phyloP scores from a whole-genome alignment of 2,113 vertebrate genomes.

The Murina feae region DNA sequence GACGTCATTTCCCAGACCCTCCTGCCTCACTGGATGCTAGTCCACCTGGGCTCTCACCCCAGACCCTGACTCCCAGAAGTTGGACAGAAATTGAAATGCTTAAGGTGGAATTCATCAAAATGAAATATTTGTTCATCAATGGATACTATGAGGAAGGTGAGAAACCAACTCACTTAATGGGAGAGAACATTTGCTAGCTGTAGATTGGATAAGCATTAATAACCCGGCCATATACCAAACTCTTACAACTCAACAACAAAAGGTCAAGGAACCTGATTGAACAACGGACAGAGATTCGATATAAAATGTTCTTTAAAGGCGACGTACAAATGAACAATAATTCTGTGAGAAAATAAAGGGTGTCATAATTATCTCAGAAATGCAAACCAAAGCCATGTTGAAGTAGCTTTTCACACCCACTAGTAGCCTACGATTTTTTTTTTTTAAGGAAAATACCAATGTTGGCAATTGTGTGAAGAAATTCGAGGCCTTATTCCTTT shows the following conservation, averaged over 20 bases:
- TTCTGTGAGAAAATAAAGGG: fast-evolving
- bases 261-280: not conserved
- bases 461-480: not conserved
- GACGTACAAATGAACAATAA: not conserved
- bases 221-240: not conserved
- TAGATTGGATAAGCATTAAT: not conserved
- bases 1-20: fast-evolving
- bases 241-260: not conserved
- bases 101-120: not conserved
- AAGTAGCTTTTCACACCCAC: not conserved
- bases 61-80: not conserved
- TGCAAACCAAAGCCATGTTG: not conserved
- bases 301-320: not conserved
- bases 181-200: not conserved
- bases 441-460: not conserved
- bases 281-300: not conserved
- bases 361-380: not conserved
- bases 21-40: not conserved
- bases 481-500: not conserved
- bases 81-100: not conserved
- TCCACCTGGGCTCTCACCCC: too few relatives aligned
- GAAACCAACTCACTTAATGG: not conserved
- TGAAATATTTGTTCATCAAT: not conserved
- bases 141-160: not conserved
- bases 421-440: not conserved